phyloP scores from a whole-genome alignment of 2,113 vertebrate genomes.

The Columba livia region DNA sequence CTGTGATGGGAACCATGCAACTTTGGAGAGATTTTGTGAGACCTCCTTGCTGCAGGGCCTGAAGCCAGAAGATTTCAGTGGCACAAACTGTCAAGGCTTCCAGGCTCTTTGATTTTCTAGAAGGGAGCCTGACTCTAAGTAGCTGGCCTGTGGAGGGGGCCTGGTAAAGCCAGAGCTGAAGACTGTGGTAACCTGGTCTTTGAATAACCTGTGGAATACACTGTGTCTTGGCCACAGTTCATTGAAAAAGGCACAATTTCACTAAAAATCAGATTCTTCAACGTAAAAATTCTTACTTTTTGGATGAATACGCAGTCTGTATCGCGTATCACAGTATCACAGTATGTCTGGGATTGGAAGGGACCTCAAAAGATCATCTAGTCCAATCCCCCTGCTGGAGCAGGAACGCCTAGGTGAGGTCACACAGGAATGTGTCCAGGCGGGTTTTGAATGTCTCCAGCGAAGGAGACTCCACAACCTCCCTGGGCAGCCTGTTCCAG shows the following conservation, averaged over 20 bases:
- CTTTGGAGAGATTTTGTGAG: not conserved
- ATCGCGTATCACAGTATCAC: too few relatives aligned
- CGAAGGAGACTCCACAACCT: too few relatives aligned
- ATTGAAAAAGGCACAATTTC: not conserved
- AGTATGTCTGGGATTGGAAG: too few relatives aligned
- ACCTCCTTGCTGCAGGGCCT: accelerated
- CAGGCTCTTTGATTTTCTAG: not conserved
- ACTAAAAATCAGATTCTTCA: not conserved
- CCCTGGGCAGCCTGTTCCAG: too few relatives aligned
- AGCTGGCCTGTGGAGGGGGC: not conserved
- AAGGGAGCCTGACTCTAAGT: not conserved
- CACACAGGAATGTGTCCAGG: too few relatives aligned
- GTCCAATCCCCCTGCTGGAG: too few relatives aligned
- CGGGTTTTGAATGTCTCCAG: too few relatives aligned
- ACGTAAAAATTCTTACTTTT: not conserved
- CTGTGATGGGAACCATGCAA: not conserved
- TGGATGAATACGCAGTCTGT: not conserved
- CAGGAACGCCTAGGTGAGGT: too few relatives aligned
- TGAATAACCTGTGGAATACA: not conserved
- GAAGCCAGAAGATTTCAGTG: not conserved
- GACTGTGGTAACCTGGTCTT: not conserved
- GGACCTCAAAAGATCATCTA: too few relatives aligned
- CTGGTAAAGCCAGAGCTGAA: not conserved
- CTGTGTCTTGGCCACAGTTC: not conserved
- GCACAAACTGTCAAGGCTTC: not conserved